Evolutionary conservation across 2,113 vertebrate genomes (phyloP).

Genomic region (Empidonax alnorum): DNA sequence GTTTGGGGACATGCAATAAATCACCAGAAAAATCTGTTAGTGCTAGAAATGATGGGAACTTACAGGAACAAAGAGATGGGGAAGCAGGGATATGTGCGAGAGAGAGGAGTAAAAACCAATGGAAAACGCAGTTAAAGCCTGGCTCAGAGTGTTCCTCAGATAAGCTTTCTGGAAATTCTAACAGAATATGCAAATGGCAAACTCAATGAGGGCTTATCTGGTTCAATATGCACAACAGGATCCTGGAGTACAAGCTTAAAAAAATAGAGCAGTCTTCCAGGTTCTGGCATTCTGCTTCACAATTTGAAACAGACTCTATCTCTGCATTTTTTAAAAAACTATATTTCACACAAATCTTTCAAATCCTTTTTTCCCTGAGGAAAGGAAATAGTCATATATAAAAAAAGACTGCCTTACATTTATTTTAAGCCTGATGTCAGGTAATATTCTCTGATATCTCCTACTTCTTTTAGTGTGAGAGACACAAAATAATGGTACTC

Average conservation of each 20-base stretch:
- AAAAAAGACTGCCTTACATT: background rate
- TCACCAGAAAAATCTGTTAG: background rate
- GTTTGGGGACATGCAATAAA: background rate
- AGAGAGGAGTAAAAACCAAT: background rate
- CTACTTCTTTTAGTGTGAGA: background rate
- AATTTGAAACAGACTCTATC: background rate
- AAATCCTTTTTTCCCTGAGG: background rate
- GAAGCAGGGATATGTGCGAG: background rate
- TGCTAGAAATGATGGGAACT: background rate
- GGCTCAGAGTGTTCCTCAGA: background rate
- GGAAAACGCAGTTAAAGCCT: background rate
- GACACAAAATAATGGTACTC: background rate
- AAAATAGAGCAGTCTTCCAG: background rate
- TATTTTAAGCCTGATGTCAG: background rate
- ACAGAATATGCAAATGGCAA: background rate
- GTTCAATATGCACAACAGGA: background rate
- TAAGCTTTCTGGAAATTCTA: background rate
- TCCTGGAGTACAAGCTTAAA: background rate
- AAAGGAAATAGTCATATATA: background rate
- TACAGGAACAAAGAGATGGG: background rate
- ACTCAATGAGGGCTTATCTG: background rate
- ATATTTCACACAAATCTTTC: background rate
- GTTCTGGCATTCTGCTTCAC: background rate
- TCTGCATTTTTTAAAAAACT: background rate
- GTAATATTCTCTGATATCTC: background rate